Conservation (phyloP, 2,888 invertebrate species). For the Lacanobia oleracea region DNA sequence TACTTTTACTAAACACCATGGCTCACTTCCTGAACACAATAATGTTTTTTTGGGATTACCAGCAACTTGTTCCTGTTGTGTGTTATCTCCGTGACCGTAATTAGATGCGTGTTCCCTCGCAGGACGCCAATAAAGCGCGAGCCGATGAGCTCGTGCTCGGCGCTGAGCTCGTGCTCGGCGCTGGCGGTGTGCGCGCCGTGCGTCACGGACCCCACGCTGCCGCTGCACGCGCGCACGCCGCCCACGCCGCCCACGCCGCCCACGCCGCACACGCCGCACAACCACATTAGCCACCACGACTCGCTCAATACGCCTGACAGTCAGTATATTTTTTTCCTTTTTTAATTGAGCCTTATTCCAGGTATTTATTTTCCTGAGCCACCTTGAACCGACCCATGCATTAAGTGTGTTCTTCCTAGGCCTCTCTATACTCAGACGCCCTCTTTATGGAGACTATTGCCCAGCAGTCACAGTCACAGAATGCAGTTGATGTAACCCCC, state of each 20-base stretch:
- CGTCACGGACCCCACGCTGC: constrained; percentile 86
- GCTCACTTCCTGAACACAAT: no score
- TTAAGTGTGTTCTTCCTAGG: no score
- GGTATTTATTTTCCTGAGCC: background rate
- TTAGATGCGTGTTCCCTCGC: constrained; percentile 6
- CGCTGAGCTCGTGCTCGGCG: constrained; percentile 57
- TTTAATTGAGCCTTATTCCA: background rate
- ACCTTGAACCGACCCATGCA: background rate
- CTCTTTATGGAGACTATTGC: no score
- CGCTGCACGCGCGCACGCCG: constrained; percentile 64
- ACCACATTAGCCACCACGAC: constrained; percentile 51
- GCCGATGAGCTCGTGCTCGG: constrained; percentile 65
- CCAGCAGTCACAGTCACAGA: no score
- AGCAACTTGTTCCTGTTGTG: no score
- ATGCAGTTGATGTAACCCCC: no score
- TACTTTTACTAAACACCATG: no score
- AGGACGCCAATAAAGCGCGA: constrained; percentile 87
- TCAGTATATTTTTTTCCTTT: constrained; percentile 44
- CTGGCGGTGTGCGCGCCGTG: constrained; percentile 80
- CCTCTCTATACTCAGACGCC: no score
- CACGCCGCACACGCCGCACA: constrained; percentile 43
- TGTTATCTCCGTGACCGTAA: background rate
- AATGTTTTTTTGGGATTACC: no score
- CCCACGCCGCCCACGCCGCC: constrained; percentile 22
- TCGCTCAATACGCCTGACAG: constrained; percentile 77